phyloP scores from a whole-genome alignment of 2,888 invertebrate genomes.

The Laothoe populi region DNA sequence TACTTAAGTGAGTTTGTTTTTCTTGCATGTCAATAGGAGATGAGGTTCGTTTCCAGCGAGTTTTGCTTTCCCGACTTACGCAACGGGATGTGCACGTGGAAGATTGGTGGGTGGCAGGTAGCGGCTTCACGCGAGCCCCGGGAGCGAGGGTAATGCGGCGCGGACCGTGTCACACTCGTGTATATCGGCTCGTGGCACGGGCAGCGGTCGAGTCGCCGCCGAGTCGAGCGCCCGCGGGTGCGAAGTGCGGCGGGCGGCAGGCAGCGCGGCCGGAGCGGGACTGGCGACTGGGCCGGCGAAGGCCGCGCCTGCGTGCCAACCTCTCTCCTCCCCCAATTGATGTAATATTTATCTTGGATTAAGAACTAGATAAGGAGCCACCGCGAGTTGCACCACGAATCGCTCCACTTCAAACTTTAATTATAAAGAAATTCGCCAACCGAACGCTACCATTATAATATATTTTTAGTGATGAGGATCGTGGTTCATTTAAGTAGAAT shows the following conservation, averaged over 20 bases:
- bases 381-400: constrained; percentile 52
- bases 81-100: constrained; percentile 71
- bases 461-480: constrained; percentile 9
- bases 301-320: constrained; percentile 61
- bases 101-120: constrained; percentile 36
- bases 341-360: constrained; percentile 84
- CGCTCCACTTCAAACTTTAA: constrained; percentile 33
- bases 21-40: constrained; percentile 75
- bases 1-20: constrained; percentile 69
- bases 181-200: constrained; percentile 51
- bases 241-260: constrained; percentile 73
- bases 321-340: constrained; percentile 75
- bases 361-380: constrained; percentile 77
- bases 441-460: constrained; percentile 3
- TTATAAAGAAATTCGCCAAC: constrained; percentile 14
- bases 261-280: constrained; percentile 79
- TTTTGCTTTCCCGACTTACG: constrained; percentile 71
- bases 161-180: constrained; percentile 44
- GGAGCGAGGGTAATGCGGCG: constrained; percentile 32
- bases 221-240: constrained; percentile 66
- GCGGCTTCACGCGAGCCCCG: constrained; percentile 25
- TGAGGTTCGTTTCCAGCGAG: constrained; percentile 59
- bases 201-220: constrained; percentile 75
- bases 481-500: constrained; percentile 31
- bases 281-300: constrained; percentile 77